Evolutionary conservation across 2,888 invertebrate species (phyloP).

Genomic region (Neria commutata): DNA sequence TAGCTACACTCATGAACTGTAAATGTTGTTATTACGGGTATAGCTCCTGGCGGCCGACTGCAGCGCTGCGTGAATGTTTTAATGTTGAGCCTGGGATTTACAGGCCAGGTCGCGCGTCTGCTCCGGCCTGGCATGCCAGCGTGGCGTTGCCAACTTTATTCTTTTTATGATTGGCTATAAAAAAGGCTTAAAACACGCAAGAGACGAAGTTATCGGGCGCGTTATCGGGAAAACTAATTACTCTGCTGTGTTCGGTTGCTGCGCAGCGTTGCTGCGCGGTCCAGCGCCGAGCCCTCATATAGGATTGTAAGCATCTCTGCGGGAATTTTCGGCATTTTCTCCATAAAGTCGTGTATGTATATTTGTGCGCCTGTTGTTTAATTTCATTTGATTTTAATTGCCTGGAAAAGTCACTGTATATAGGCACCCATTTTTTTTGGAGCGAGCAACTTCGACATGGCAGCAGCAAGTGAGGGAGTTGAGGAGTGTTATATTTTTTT

Average conservation of each 20-base stretch:
- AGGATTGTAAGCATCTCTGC: background rate
- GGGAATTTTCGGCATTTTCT: conserved; percentile 30
- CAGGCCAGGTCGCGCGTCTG: conserved; percentile 1
- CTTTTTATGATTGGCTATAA: conserved; percentile 16
- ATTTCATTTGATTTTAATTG: conserved; percentile 37
- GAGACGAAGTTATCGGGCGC: conserved; percentile 47
- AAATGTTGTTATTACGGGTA: background rate
- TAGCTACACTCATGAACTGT: background rate
- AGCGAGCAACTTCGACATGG: too few relatives aligned
- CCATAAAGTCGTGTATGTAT: conserved; percentile 36
- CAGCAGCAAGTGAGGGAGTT: background rate
- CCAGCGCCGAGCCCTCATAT: conserved; percentile 31
- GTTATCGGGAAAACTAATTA: conserved; percentile 58
- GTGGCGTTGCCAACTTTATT: conserved; percentile 1
- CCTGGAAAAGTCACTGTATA: conserved; percentile 24
- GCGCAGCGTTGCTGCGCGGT: conserved; percentile 30
- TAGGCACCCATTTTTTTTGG: conserved; percentile 16
- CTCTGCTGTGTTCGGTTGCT: conserved; percentile 41
- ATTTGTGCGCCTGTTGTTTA: conserved; percentile 30
- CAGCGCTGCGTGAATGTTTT: conserved; percentile 5
- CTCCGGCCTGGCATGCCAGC: background rate
- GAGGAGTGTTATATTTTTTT: background rate
- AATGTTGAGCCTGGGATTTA: conserved; percentile 32
- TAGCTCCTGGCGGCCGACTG: background rate
- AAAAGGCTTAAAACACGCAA: conserved; percentile 45